Conservation (phyloP, 2,797 vertebrate species). For the Chelon labrosus region DNA sequence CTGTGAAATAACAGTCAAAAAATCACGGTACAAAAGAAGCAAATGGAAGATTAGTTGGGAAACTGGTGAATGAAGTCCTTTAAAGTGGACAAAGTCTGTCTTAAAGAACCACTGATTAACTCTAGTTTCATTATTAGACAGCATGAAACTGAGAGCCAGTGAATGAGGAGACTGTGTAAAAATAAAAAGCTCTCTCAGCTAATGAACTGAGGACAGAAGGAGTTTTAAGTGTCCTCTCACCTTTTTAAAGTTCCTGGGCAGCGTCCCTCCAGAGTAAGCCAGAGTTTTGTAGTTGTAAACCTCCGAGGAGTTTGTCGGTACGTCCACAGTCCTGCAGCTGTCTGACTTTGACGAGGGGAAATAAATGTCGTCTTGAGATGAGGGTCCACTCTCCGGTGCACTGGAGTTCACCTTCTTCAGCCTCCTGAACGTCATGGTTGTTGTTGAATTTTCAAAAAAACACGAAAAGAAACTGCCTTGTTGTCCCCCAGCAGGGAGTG, state of each 20-base stretch:
- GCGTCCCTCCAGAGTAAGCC: conserved; percentile 93
- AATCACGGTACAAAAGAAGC: too few species aligned
- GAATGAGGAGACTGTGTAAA: neutral
- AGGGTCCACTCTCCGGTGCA: conserved; percentile 77
- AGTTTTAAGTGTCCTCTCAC: conserved; percentile 65
- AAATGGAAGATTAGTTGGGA: neutral
- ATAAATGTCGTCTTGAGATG: conserved; percentile 81
- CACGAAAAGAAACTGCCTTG: neutral
- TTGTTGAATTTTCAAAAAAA: neutral
- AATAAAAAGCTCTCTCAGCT: neutral
- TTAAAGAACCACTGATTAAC: neutral
- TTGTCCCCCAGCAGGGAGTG: neutral
- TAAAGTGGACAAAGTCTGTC: neutral
- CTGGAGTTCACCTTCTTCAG: conserved; percentile 87
- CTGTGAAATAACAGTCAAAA: neutral
- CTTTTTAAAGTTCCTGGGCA: conserved; percentile 90
- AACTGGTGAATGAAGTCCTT: neutral
- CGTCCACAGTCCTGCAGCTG: conserved; percentile 81
- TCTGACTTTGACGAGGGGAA: conserved; percentile 88
- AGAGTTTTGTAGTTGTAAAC: conserved; percentile 89
- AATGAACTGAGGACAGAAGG: neutral
- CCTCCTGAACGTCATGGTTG: conserved; percentile 91
- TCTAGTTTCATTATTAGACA: neutral
- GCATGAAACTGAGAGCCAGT: neutral
- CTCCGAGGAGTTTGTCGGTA: conserved; percentile 69